Evolutionary conservation across 2,888 invertebrate species (phyloP).

Genomic region (Dusona sp.): DNA sequence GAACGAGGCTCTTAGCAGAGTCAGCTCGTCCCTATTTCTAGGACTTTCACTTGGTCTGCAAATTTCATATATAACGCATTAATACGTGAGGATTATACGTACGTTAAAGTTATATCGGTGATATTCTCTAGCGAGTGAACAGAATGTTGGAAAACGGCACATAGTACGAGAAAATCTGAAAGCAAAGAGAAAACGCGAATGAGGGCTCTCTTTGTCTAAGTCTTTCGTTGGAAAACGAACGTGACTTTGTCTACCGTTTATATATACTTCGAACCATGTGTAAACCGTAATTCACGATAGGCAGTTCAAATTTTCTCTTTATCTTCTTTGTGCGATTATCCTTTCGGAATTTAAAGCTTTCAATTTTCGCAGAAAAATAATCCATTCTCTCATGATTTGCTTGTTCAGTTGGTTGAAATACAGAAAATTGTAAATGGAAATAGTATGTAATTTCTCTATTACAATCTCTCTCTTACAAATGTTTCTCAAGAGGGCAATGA

Average conservation of each 20-base stretch:
- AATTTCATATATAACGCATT: constrained; percentile 76
- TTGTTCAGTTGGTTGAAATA: neutral
- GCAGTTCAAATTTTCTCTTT: constrained; percentile 21
- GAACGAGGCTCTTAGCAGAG: constrained; percentile 58
- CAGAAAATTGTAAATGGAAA: neutral
- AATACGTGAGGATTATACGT: constrained; percentile 72
- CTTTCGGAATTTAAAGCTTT: neutral
- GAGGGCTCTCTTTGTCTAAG: constrained; percentile 33
- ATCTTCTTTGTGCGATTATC: constrained; percentile 22
- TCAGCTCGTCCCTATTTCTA: constrained; percentile 72
- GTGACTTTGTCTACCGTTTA: constrained; percentile 72
- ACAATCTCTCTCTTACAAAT: neutral
- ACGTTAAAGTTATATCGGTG: constrained; percentile 64
- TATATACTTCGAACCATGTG: constrained; percentile 48
- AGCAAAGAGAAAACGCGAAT: constrained; percentile 13
- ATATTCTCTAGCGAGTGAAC: constrained; percentile 33
- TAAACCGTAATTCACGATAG: constrained; percentile 29
- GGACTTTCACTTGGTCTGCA: constrained; percentile 73
- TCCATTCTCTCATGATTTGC: neutral
- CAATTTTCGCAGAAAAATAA: constrained; percentile 18
- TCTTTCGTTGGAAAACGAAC: constrained; percentile 75
- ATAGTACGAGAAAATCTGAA: constrained; percentile 27
- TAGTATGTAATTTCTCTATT: neutral
- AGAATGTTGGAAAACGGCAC: constrained; percentile 20
- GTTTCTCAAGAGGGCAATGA: neutral